These are phyloP conservation scores for Lethocerus indicus DNA, from an alignment of 1,140 invertebrate genomes.

Conservation along the genomic window DNA sequence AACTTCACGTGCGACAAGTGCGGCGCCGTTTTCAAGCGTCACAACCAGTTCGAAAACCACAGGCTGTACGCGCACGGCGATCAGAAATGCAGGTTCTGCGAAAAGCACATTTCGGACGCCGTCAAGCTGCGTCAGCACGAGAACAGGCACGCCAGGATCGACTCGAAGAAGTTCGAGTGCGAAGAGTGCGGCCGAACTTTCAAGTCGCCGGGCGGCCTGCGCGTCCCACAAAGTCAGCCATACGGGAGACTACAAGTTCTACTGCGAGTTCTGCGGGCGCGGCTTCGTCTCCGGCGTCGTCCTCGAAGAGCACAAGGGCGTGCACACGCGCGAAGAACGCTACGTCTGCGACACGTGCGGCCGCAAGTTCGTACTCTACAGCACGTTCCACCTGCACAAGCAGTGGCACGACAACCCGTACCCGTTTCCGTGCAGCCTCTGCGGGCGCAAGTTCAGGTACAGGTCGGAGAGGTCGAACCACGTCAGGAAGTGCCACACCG, in stretches of 20 bases:
- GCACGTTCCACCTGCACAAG: constrained; percentile 18
- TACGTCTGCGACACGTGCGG: constrained; percentile 19
- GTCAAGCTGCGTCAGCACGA: background rate
- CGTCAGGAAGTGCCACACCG: constrained; percentile 11
- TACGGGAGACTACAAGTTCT: constrained; percentile 17
- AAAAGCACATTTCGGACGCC: background rate
- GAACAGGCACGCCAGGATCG: background rate
- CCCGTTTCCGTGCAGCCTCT: constrained; percentile 20
- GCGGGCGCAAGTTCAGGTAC: constrained; percentile 16
- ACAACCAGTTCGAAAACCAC: background rate
- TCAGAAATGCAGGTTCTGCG: background rate
- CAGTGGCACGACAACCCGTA: constrained; percentile 20
- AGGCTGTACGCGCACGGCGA: background rate
- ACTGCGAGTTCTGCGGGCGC: constrained; percentile 17
- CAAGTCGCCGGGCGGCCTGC: constrained; percentile 16
- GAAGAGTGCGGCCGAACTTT: constrained; percentile 15
- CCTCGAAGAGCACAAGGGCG: constrained; percentile 16
- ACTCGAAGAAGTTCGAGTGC: constrained; percentile 11
- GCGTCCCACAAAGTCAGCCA: constrained; percentile 13
- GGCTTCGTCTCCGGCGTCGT: constrained; percentile 16
- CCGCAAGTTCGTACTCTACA: constrained; percentile 15
- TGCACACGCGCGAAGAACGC: constrained; percentile 17
- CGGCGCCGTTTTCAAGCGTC: background rate
- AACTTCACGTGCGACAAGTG: background rate
- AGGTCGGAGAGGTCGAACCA: constrained; percentile 14